A percentile compares a stretch with the other conserved stretches of the same genome.
Conservation (phyloP, 1,140 invertebrate species). For the Stegodyphus dumicola region DNA sequence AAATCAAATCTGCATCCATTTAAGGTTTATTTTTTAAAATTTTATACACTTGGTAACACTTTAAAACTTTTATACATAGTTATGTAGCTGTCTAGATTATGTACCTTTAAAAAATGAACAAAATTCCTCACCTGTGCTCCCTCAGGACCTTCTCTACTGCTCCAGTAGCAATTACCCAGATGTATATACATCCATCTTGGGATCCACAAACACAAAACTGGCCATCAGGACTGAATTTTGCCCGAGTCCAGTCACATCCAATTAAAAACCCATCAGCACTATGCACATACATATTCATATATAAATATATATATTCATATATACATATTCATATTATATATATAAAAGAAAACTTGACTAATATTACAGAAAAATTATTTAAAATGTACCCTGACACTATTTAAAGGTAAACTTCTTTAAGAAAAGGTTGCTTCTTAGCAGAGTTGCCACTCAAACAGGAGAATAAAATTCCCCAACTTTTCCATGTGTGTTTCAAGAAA, state of each 20-base stretch:
- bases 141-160: conserved; percentile 87
- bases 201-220: conserved; percentile 90
- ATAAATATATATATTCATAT: not conserved
- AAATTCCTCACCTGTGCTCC: conserved; percentile 83
- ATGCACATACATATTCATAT: conserved; percentile 65
- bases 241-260: conserved; percentile 92
- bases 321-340: no score
- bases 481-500: no score
- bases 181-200: conserved; percentile 87
- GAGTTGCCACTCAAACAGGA: no score
- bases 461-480: no score
- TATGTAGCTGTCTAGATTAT: not conserved
- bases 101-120: not conserved
- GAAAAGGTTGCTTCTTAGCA: no score
- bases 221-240: conserved; percentile 90
- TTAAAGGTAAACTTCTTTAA: no score
- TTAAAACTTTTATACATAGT: not conserved
- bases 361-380: no score
- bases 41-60: not conserved
- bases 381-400: no score
- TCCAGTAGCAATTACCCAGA: conserved; percentile 87
- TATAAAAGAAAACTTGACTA: no score
- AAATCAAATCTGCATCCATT: not conserved
- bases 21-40: not conserved
- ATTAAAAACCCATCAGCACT: conserved; percentile 95